Evolutionary conservation across 2,797 vertebrate species (phyloP), one percentile per base, ranked within the genome.

Genomic region (Pangasius djambal): DNA sequence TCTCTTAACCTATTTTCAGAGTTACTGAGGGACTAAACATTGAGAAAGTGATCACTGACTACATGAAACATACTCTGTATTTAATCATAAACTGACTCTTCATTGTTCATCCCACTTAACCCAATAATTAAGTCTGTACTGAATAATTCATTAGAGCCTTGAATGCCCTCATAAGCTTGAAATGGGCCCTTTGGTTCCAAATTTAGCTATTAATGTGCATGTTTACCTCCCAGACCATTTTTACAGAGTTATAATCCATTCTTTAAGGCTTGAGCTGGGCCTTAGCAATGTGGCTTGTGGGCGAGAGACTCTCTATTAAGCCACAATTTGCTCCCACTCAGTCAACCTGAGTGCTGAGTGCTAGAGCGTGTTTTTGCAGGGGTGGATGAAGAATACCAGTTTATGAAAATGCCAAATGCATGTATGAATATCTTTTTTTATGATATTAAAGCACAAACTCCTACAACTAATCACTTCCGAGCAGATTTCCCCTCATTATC

Each of bases 401-500:
- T 85, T 50, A 69, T 15, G 22, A 84, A 44, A 50, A 82, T 48
- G 52, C 6, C 44, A 77, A 34, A 85, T 82, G 40, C 25, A 82
- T 81, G 6, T 87, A 85, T 89, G 70, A 83, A 72, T 74, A 89
- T 9, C 31, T 5, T 5, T 89, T 87, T 89, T 87, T 84, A 81
- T 87, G 65, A 55, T 34, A 77, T 89, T 85, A 83, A 86, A 83
- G 78, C 86, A 82, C 85, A 70, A 86, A 40, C n/a, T 59, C 44
- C 18, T 57, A 37, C 78, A 82, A 69, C 48, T 91, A 89, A 93
- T 91, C 87, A 89, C 86, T 82, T 87, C 70, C 28, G 34, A 88
- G 87, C 86, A 89, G 85, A 61, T 89, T 88, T 92, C 22, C 40
- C 28, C 87, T 90, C 74, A 86, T 92, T 89, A 91, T 88, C 90